Evolutionary conservation across 2,113 vertebrate genomes (phyloP).

Genomic region (Macrotis lagotis): DNA sequence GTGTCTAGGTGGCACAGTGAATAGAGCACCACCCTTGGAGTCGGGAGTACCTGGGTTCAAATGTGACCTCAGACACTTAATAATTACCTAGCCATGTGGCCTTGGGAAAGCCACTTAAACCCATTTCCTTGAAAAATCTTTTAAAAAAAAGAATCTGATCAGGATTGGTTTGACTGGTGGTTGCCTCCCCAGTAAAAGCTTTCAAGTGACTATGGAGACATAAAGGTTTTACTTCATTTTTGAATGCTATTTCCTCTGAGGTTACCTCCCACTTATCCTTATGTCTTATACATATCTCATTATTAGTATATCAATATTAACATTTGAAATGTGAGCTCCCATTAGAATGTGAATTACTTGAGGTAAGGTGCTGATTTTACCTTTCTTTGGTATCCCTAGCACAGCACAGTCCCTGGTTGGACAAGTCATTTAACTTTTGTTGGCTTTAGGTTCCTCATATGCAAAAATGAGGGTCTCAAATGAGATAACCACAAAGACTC

Average conservation of each 20-base stretch:
- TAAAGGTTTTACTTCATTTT: too few relatives aligned
- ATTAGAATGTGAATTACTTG: slow-evolving; percentile 25
- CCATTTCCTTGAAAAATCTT: too few relatives aligned
- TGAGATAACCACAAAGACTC: not conserved
- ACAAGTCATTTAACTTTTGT: not conserved
- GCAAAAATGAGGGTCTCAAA: not conserved
- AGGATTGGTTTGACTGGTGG: slow-evolving; percentile 34
- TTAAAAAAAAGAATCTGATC: too few relatives aligned
- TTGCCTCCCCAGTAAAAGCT: not conserved
- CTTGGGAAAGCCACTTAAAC: too few relatives aligned
- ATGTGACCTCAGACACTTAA: too few relatives aligned
- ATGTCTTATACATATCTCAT: not conserved
- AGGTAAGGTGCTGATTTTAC: slow-evolving; percentile 2
- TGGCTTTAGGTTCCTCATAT: not conserved
- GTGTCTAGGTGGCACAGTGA: too few relatives aligned
- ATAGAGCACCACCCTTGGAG: too few relatives aligned
- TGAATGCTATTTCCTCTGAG: not conserved
- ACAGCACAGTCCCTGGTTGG: not conserved
- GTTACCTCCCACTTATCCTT: not conserved
- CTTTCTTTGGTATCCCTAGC: not conserved
- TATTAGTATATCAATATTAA: not conserved
- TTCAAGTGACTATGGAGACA: not conserved
- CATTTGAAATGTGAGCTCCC: not conserved
- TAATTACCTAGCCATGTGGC: too few relatives aligned
- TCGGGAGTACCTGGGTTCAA: too few relatives aligned